These are phyloP conservation scores for Myathropa florea DNA, from an alignment of 2,888 invertebrate species.

Conservation along the genomic window DNA sequence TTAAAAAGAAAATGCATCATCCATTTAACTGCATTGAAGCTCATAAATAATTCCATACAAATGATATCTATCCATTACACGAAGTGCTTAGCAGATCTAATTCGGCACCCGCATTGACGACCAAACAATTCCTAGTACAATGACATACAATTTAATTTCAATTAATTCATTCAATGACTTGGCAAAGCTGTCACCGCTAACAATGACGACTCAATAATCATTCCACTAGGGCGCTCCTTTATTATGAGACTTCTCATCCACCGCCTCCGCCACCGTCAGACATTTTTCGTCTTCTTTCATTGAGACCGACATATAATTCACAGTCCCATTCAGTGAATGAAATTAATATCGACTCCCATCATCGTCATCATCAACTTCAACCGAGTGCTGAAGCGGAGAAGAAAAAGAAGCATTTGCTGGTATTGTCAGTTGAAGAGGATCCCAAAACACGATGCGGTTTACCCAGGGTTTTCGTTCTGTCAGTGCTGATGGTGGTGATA, in stretches of 20 bases:
- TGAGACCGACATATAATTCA: slow-evolving; percentile 58
- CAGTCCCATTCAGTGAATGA: slow-evolving; percentile 58
- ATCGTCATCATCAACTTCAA: slow-evolving; percentile 50
- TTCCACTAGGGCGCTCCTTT: slow-evolving; percentile 42
- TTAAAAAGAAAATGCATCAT: neutral
- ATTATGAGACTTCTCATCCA: neutral
- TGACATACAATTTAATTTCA: slow-evolving; percentile 72
- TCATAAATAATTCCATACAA: neutral
- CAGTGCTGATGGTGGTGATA: slow-evolving; percentile 62
- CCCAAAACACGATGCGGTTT: slow-evolving; percentile 53
- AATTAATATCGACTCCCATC: slow-evolving; percentile 69
- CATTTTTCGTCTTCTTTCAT: slow-evolving; percentile 42
- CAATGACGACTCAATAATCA: slow-evolving; percentile 67
- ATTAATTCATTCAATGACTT: slow-evolving; percentile 73
- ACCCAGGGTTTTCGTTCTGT: slow-evolving; percentile 51
- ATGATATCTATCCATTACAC: neutral
- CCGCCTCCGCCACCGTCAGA: slow-evolving; percentile 24
- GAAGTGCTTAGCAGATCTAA: neutral
- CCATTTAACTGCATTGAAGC: neutral
- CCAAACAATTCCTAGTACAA: slow-evolving; percentile 44
- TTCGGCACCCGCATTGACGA: neutral
- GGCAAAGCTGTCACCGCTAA: slow-evolving; percentile 64
- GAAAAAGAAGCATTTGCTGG: slow-evolving; percentile 54
- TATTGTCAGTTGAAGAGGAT: slow-evolving; percentile 68
- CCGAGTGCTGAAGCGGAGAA: slow-evolving; percentile 11